Evolutionary conservation across 2,113 vertebrate species (phyloP).

Genomic region (Bos indicus): DNA sequence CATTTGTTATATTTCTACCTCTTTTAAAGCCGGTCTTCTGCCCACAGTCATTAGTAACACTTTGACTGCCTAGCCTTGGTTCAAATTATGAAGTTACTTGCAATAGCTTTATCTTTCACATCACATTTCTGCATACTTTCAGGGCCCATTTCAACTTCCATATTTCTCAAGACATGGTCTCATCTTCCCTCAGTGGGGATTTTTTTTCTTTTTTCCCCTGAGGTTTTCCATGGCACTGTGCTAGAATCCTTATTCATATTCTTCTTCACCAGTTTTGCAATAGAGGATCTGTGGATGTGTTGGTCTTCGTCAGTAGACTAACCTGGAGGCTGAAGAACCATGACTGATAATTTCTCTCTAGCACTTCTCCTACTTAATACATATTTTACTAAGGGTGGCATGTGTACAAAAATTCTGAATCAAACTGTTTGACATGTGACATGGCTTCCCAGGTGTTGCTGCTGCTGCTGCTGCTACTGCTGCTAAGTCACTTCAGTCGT

Average conservation of each 20-base stretch:
- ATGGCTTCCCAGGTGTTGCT: not conserved
- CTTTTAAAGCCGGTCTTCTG: not conserved
- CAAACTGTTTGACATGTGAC: fast-evolving
- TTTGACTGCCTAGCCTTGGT: not conserved
- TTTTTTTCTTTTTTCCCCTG: not conserved
- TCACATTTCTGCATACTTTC: not conserved
- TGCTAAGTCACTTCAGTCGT: no score
- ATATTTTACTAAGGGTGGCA: not conserved
- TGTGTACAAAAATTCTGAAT: not conserved
- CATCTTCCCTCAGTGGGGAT: not conserved
- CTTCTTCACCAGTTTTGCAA: not conserved
- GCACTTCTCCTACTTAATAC: not conserved
- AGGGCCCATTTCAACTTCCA: not conserved
- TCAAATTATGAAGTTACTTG: not conserved
- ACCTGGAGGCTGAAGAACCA: not conserved
- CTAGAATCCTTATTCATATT: not conserved
- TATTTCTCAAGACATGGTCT: not conserved
- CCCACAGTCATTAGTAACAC: not conserved
- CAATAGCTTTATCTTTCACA: not conserved
- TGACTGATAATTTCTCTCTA: not conserved
- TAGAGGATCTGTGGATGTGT: not conserved
- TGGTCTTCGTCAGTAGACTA: not conserved
- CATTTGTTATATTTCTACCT: not conserved
- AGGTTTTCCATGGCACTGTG: not conserved
- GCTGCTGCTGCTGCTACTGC: no score